These are phyloP conservation scores for Tiaroga cobitis DNA, from an alignment of 2,797 vertebrate species.

Conservation along the genomic window DNA sequence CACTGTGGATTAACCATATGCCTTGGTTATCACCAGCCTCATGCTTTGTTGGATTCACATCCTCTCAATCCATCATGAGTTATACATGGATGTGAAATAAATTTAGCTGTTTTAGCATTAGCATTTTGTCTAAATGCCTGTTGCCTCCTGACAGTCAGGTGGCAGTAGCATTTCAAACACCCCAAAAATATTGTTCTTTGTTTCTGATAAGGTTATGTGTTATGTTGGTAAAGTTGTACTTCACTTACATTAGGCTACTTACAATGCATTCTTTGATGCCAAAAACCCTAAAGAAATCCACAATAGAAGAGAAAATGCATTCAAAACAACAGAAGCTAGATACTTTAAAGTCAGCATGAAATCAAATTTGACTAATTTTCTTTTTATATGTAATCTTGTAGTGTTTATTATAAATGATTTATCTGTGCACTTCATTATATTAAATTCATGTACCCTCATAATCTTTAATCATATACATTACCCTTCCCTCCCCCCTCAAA, in stretches of 20 bases:
- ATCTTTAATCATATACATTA: too few relatives aligned
- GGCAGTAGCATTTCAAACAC: not conserved
- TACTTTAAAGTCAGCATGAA: too few relatives aligned
- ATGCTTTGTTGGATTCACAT: conserved; percentile 68
- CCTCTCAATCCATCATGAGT: conserved; percentile 55
- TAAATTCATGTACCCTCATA: too few relatives aligned
- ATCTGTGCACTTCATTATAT: too few relatives aligned
- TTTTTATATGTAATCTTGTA: too few relatives aligned
- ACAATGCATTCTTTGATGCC: too few relatives aligned
- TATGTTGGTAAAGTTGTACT: not conserved
- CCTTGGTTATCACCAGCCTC: not conserved
- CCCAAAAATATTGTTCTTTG: not conserved
- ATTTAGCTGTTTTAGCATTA: conserved; percentile 55
- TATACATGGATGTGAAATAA: conserved; percentile 62
- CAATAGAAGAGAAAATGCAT: not conserved
- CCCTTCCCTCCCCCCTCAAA: too few relatives aligned
- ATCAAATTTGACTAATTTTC: too few relatives aligned
- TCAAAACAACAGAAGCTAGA: conserved; percentile 8
- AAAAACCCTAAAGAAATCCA: not conserved
- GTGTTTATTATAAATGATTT: too few relatives aligned
- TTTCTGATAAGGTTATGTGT: not conserved
- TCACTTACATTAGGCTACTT: not conserved
- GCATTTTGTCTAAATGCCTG: not conserved
- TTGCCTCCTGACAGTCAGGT: not conserved
- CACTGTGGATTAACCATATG: conserved; percentile 61